phyloP scores from a whole-genome alignment of 2,888 invertebrate species.

The Celastrina argiolus region DNA sequence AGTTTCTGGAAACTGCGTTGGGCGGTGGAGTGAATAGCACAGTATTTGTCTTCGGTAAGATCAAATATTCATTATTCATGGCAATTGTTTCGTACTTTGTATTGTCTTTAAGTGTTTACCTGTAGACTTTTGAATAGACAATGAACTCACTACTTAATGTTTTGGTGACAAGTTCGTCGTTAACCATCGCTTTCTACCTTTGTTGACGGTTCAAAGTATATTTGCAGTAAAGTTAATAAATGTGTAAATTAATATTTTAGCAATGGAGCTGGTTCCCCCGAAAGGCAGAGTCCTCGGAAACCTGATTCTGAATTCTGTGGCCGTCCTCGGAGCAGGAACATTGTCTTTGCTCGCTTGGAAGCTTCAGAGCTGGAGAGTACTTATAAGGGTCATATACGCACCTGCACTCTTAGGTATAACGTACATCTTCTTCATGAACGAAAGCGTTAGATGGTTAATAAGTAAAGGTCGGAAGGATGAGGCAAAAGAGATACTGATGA shows the following conservation, averaged over 20 bases:
- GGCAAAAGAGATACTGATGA: constrained; percentile 80
- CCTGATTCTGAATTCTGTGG: constrained; percentile 83
- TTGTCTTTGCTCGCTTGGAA: constrained; percentile 83
- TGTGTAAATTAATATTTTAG: constrained; percentile 59
- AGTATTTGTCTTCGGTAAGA: constrained; percentile 79
- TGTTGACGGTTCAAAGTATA: background rate
- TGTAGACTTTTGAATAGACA: background rate
- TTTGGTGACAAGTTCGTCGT: background rate
- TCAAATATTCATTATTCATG: background rate
- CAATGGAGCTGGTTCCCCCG: constrained; percentile 88
- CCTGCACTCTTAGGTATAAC: constrained; percentile 82
- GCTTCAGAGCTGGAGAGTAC: constrained; percentile 82
- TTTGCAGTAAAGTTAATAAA: background rate
- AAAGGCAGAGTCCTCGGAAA: constrained; percentile 85
- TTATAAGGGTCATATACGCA: constrained; percentile 82
- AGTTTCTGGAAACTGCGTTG: constrained; percentile 59
- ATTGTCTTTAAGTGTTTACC: background rate
- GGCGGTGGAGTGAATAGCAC: constrained; percentile 60
- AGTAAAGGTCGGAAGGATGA: constrained; percentile 81
- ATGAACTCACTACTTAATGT: background rate
- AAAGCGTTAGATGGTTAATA: constrained; percentile 87
- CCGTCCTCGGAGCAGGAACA: constrained; percentile 83
- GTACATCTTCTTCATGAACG: constrained; percentile 84
- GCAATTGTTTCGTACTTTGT: background rate
- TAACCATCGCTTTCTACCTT: background rate